Evolutionary conservation across 2,113 vertebrate genomes (phyloP).

Genomic region (Lepus americanus): DNA sequence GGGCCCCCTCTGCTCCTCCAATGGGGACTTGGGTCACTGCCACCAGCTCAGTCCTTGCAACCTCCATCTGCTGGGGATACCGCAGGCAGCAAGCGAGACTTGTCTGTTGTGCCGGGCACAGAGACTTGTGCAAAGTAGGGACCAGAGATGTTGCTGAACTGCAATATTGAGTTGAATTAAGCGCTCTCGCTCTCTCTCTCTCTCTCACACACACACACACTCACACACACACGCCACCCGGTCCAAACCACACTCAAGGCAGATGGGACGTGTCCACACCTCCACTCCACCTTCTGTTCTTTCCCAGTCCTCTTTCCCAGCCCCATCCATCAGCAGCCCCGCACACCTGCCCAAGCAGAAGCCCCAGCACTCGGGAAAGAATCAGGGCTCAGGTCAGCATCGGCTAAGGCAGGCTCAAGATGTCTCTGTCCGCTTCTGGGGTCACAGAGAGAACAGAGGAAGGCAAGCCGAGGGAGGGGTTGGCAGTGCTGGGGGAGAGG

Average conservation of each 20-base stretch:
- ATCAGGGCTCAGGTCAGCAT: neutral
- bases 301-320: neutral
- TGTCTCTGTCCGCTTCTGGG: neutral
- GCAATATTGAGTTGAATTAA: neutral
- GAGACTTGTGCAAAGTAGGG: neutral
- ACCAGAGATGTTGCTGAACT: neutral
- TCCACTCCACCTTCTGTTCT: neutral
- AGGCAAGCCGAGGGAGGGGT: neutral
- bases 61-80: neutral
- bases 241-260: neutral
- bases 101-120: rapidly evolving
- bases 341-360: neutral
- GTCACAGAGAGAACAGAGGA: neutral
- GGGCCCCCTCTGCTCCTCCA: neutral
- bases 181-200: rapidly evolving
- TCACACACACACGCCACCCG: neutral
- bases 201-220: neutral
- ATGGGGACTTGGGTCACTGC: neutral
- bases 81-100: rapidly evolving
- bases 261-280: neutral
- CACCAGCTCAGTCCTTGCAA: no score
- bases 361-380: neutral
- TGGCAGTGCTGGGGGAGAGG: rapidly evolving
- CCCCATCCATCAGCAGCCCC: neutral
- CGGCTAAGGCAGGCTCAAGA: neutral